Evolutionary conservation across 23 tunicate species (phyloP), one percentile per base, ranked within the genome.

Genomic region (Styela clava): DNA sequence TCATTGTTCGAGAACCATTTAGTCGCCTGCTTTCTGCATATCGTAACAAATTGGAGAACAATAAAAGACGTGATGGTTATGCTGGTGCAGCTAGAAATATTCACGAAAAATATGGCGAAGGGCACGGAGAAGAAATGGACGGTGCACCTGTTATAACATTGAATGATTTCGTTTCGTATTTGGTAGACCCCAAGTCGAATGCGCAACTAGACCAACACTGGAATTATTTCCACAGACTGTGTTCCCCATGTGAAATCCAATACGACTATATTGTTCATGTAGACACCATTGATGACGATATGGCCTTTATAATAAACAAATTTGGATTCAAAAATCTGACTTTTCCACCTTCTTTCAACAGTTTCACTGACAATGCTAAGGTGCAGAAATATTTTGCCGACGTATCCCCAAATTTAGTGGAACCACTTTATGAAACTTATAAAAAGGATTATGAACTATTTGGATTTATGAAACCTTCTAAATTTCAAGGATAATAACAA

Each of bases 171-270:
- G 16, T 76, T 33, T 2, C 65, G 0, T 44, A 76, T 29, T 2
- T 76, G 64, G 12, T 52, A 44, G 77, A 71, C 3, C 65, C 81
- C 2, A 44, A 44, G 24, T 44, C 65, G 9, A 44, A 44, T 44
- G 56, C 56, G 12, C 64, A 76, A 44, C n/a, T 33, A 9, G 81
- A 76, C 31, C 71, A 83, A 0, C 95, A 89, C 51, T 89, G 95
- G 95, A 56, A 61, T 33, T 83, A 78, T 35, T 87, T 79, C 29
- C 63, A 31, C n/a, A 29, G 82, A 33, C 74, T 89, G 3, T 89
- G 95, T 33, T 89, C 69, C 44, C 95, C 95, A 1, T 89, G 95
- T 85, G 74, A 64, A 22, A 84, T 89, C 9, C 31, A 79, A 33
- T 89, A 89, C 88, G 95, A 89, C 44, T 89, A 79, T 52, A 19